Base-by-base conservation (phyloP, 2,113 vertebrate genomes). In the Penelope pileata region DNA sequence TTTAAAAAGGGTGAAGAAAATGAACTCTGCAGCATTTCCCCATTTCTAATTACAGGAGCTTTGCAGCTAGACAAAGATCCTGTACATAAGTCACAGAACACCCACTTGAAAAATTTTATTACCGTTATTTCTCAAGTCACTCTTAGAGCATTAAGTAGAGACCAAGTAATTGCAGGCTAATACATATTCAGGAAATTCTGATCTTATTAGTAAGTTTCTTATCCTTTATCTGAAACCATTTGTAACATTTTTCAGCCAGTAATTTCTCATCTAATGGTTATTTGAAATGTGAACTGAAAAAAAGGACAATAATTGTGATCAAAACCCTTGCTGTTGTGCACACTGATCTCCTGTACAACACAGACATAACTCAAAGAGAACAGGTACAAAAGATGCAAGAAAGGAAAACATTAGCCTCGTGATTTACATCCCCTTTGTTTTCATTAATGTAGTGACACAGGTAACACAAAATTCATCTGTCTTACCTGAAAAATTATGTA, bases 61-160 rank as follows among this genome's bases (percentile, higher is more conserved):
- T 45, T 94, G 85, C 58, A 50, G 75, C 83, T 66, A 95, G 79
- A 88, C 48, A 69, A 91, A 76, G 43, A 73, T 76, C 36, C 63
- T 80, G 12, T 56, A 6, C n/a, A 53, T 93, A 87, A 79, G 21
- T 86, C 92, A 79, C 27, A 85, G 67, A 85, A 95, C 88, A 85
- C 18, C 40, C 78, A 91, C 78, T 29, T 76, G 63, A 88, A 91
- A 93, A 82, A 68, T 60, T 91, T 73, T 23, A 67, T 23, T 48
- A 83, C 66, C 15, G 34, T 23, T 90, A 10, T 66, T 87, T 91
- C 83, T 90, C 51, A 85, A 68, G 85, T 66, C 14, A 53, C 4
- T 81, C 24, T 23, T 69, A 56, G 8, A 85, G 74, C 40, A 75
- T 13, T 40, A 36, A 73, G 27, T 56, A 87, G 30, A 48, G 40